Evolutionary conservation across 2,113 vertebrate genomes (phyloP), one percentile per base, ranked within the genome.

Genomic region (Chaetops frenatus): DNA sequence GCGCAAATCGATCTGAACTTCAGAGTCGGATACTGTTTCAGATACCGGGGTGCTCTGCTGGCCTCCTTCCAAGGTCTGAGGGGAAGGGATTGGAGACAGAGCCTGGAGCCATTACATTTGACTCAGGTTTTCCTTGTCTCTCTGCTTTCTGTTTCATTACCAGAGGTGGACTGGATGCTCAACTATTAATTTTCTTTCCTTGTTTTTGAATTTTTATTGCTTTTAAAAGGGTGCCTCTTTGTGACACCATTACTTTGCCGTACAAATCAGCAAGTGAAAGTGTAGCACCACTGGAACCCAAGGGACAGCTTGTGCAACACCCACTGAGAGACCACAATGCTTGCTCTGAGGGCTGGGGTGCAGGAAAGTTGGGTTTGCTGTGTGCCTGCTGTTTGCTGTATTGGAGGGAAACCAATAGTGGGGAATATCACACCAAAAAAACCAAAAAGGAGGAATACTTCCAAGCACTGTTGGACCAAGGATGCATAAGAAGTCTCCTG

Each of bases 381-480:
- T 1, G 5, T 17, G 20, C 19, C 1, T 40, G 28, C 17, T 50
- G 21, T 58, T 83, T 64, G 36, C 44, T 29, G 7, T 1, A 0
- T 1, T 1, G 13, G 1, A 29, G 5, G 9, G 4, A 28, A 53
- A 47, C 6, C 2, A 10, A 3, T 12, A 76, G 19, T 1, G 1
- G 12, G 24, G 45, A 81, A 50, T 67, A 78, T 35, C 29, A 42
- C 35, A 47, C 11, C 38, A 54, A 54, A 86, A 50, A 5, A 24
- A 48, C 40, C 57, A 45, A 58, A 83, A 61, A 5, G 0, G 0
- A 3, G 12, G 10, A 16, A 20, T 57, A 8, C 11, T 47, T 65
- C 27, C 10, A 10, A 25, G 44, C 25, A 60, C 1, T 9, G 2
- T 6, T 1, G 1, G 25, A 51, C 35, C 0, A 0, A 72, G 31